Percentiles rank a stretch among this genome's conserved stretches.
phyloP scores from a whole-genome alignment of 2,113 vertebrate genomes.

The Setophaga coronata region DNA sequence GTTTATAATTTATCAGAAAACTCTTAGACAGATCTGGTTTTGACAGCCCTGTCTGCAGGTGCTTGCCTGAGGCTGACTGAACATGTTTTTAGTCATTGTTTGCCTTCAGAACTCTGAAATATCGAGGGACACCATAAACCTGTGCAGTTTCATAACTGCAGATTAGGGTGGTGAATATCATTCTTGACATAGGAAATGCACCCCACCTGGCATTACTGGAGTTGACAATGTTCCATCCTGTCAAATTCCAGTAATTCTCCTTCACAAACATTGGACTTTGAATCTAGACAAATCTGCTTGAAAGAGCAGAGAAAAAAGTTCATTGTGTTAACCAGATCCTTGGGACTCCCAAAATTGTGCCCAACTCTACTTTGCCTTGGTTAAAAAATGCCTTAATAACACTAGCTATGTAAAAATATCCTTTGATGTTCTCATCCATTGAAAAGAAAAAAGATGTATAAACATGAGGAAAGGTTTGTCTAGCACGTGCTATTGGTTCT shows the following conservation, averaged over 20 bases:
- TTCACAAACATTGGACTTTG: neutral
- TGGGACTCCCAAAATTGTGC: neutral
- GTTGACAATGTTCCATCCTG: neutral
- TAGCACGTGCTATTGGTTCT: neutral
- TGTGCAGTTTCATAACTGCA: neutral
- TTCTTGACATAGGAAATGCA: neutral
- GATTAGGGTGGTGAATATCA: neutral
- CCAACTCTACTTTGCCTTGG: neutral
- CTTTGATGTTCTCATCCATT: neutral
- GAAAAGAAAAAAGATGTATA: neutral
- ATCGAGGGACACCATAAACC: neutral
- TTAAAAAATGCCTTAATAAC: neutral
- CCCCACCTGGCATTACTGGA: neutral
- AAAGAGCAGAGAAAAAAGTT: neutral
- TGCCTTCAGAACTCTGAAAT: neutral
- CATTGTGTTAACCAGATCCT: neutral
- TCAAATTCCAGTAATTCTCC: neutral
- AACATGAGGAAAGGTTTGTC: neutral
- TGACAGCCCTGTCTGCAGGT: slow-evolving; percentile 42
- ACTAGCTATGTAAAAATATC: neutral
- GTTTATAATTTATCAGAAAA: neutral
- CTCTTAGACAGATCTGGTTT: neutral
- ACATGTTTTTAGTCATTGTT: neutral
- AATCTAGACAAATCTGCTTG: neutral
- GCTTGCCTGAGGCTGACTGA: slow-evolving; percentile 21